Evolutionary conservation across 2,888 invertebrate species (phyloP).

Genomic region (Athalia cordata): DNA sequence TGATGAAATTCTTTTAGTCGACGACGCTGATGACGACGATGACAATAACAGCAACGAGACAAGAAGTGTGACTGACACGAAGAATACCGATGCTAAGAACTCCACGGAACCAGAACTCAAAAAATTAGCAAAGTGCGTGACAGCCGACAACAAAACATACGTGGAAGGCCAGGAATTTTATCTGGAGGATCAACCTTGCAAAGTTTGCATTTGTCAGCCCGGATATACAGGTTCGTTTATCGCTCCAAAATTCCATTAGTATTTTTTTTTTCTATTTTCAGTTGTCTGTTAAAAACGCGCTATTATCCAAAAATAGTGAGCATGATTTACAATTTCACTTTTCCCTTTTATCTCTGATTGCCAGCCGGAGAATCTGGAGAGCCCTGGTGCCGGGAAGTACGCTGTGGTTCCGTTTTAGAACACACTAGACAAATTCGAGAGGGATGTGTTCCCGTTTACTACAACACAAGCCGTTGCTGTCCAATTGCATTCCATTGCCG

Average conservation of each 20-base stretch:
- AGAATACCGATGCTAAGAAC: neutral
- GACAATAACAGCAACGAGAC: neutral
- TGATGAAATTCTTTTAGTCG: neutral
- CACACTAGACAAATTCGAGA: constrained; percentile 48
- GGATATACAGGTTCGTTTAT: constrained; percentile 54
- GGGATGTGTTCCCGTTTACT: constrained; percentile 59
- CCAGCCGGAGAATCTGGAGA: constrained; percentile 49
- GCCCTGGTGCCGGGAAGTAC: constrained; percentile 51
- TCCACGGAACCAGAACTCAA: neutral
- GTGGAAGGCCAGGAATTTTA: constrained; percentile 54
- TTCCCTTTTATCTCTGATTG: constrained; percentile 3
- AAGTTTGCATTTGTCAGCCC: constrained; percentile 52
- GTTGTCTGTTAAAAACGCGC: neutral
- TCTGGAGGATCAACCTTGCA: constrained; percentile 52
- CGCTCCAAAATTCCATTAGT: neutral
- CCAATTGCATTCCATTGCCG: constrained; percentile 38
- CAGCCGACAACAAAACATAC: constrained; percentile 51
- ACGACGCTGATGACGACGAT: neutral
- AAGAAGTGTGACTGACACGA: neutral
- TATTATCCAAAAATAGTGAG: neutral
- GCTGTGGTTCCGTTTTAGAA: constrained; percentile 52
- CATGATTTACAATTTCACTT: neutral
- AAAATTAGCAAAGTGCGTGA: constrained; percentile 31
- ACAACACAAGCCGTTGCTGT: constrained; percentile 33
- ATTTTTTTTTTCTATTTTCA: neutral